phyloP scores from a whole-genome alignment of 2,113 vertebrate species.

The human region DNA sequence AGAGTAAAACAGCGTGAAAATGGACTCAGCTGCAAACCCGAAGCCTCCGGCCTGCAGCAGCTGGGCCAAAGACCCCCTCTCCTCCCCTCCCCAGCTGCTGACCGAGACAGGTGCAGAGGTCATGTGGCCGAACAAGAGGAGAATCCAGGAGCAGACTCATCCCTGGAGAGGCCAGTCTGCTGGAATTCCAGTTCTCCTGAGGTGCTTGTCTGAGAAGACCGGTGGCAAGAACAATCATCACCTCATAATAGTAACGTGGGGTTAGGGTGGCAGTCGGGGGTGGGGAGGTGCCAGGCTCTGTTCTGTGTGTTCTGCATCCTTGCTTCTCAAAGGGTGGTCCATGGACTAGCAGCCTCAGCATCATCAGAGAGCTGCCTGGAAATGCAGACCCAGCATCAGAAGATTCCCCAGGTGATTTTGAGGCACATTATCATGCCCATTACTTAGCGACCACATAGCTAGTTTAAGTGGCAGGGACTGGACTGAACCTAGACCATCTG shows the following conservation, averaged over 20 bases:
- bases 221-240: background rate
- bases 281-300: background rate
- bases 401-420: background rate
- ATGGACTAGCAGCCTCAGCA: background rate
- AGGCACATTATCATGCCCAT: background rate
- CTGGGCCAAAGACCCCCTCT: background rate
- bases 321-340: background rate
- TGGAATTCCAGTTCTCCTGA: conserved; percentile 13
- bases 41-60: conserved; percentile 2
- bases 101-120: conserved; percentile 71
- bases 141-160: conserved; percentile 30
- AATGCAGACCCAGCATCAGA: background rate
- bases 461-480: background rate
- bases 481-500: background rate
- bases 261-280: background rate
- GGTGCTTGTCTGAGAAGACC: conserved; percentile 44
- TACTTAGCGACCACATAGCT: background rate
- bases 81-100: conserved; percentile 51
- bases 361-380: background rate
- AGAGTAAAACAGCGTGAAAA: conserved; percentile 65
- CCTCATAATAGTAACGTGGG: background rate
- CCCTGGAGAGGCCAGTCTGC: conserved; percentile 33
- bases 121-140: conserved; percentile 38
- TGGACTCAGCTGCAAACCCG: conserved; percentile 57
- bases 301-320: background rate